Evolutionary conservation across 2,113 vertebrate genomes (phyloP), one percentile per base, ranked within the genome.

Genomic region (Caretta caretta): DNA sequence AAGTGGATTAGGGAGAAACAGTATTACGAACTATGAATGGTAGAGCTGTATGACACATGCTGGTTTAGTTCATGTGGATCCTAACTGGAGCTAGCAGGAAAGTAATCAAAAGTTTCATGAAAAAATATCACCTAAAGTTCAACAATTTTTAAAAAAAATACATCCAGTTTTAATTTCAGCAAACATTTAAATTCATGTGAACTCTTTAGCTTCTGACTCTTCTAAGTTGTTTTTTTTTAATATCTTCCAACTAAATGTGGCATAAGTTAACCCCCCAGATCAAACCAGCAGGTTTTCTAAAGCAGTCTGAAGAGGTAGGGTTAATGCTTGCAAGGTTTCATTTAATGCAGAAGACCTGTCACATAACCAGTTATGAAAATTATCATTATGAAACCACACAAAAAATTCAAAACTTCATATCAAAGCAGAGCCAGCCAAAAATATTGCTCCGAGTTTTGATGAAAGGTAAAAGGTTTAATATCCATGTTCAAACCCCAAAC

Each of bases 201-300:
- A 91, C 6, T 1, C 10, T 75, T 75, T 42, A 75, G 20, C 35
- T 35, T 42, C 69, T 89, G 69, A 75, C 56, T 49, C 8, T 93
- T 90, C 93, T 82, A 59, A 62, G 49, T 65, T 89, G 49, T 80
- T 80, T 85, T 56, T 25, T 59, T 59, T 59, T 29, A 57, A 57
- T 59, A 27, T 3, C 0, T 78, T 93, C 6, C 20, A 51, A 10
- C 49, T 6, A 38, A 51, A 31, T 83, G 51, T 6, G 35, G 31
- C 83, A 48, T 85, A 93, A 89, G 1, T 54, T 3, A 84, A 95
- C 76, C 1, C 2, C 51, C 10, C 31, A 19, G 10, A 82, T 10
- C 46, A 11, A 42, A 46, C 19, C 20, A 75, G 22, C 20, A 75
- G 38, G 38, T 75, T 75, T 75, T 42, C 38, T 46, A n/a, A 72